Percentiles rank a stretch among this genome's conserved stretches.
phyloP scores from a whole-genome alignment of 2,113 vertebrate genomes.

The Antennarius striatus region DNA sequence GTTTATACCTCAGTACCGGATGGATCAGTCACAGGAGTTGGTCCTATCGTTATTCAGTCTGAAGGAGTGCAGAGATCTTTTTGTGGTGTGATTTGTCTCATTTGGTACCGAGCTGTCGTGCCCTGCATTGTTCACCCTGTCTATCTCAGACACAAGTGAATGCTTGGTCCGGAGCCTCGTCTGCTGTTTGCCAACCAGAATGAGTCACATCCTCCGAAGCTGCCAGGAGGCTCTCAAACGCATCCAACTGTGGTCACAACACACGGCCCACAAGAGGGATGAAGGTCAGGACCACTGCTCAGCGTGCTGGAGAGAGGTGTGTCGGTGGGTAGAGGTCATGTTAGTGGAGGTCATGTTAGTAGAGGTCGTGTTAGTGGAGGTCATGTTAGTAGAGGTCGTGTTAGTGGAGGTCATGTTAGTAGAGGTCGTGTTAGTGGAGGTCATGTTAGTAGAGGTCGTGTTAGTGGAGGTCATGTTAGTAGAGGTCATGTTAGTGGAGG shows the following conservation, averaged over 20 bases:
- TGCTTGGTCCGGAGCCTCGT: slow-evolving; percentile 8
- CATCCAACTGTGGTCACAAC: slow-evolving; percentile 10
- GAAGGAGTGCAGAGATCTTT: background rate
- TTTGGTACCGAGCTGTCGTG: slow-evolving; percentile 4
- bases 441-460: no score
- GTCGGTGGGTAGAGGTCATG: background rate
- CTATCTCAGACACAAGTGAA: slow-evolving; percentile 19
- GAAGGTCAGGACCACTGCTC: background rate
- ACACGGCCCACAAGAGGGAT: background rate
- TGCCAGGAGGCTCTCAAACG: slow-evolving; percentile 4
- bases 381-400: no score
- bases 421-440: no score
- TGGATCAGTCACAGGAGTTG: no score
- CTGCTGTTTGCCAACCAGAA: slow-evolving; percentile 12
- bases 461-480: no score
- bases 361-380: no score
- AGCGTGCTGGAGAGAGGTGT: background rate
- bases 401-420: no score
- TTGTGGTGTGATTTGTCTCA: background rate
- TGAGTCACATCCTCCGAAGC: slow-evolving; percentile 20
- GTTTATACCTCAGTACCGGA: no score
- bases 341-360: no score
- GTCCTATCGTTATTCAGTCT: background rate
- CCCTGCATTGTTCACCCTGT: slow-evolving; percentile 15
- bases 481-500: no score